Base-by-base conservation (phyloP, 2,888 invertebrate species). In the Adelphocoris suturalis region DNA sequence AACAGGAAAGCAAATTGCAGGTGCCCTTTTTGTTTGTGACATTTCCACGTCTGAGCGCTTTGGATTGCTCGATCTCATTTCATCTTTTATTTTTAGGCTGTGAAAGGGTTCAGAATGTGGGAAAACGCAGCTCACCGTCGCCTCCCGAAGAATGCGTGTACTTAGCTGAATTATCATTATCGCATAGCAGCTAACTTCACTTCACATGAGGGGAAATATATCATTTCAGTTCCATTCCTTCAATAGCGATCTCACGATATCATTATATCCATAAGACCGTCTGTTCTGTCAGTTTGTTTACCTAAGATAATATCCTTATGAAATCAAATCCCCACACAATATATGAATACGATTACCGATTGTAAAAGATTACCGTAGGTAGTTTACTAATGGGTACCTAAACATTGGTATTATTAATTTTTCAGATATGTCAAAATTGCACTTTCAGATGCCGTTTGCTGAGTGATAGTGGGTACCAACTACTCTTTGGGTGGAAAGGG, bases 1-100 rank as follows among this genome's bases (percentile, higher is more conserved):
- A 57, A 57, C 57, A 57, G n/a, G 57, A 57, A 57, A 14, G n/a
- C n/a, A 57, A 57, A 57, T 57, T 57, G 57, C 57, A n/a, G n/a
- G 57, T 57, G 57, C 57, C 57, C 57, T 57, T 57, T 57, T 57
- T n/a, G 5, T 57, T n/a, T 57, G 16, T 57, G 57, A 57, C 57
- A 57, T 57, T 57, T 57, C 5, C 57, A 57, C 0, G n/a, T 57
- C 57, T 16, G 57, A 57, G 57, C n/a, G 57, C 16, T n/a, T 57
- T 7, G n/a, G 57, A 57, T 57, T 57, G 0, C n/a, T 57, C 19
- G 37, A 37, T 37, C 37, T 7, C 37, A 4, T 37, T 37, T 37
- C 37, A 7, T 37, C 37, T 57, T 7, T 57, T 57, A 16, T n/a
- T 16, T 57, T 57, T 57, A 5, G 1, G 5, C 5, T 12, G 1